phyloP scores from a whole-genome alignment of 2,797 vertebrate species.

The Enoplosus armatus region DNA sequence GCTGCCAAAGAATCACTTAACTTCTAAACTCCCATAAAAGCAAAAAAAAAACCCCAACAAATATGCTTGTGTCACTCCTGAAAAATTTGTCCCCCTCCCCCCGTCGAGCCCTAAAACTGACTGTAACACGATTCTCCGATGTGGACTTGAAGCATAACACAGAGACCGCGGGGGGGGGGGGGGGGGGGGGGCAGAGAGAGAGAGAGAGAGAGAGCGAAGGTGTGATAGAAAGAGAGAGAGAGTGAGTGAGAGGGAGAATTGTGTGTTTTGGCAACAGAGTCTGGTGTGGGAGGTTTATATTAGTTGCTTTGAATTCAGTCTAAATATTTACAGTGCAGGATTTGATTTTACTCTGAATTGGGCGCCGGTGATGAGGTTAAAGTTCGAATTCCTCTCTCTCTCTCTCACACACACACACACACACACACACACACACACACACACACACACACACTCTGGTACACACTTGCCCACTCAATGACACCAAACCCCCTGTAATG shows the following conservation, averaged over 20 bases:
- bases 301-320: conserved; percentile 63
- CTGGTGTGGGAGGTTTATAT: conserved; percentile 61
- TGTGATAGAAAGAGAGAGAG: conserved; percentile 10
- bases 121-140: conserved; percentile 74
- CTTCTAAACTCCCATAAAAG: conserved; percentile 42
- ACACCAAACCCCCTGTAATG: conserved; percentile 7
- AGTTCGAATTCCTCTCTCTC: neutral
- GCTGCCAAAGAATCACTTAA: conserved; percentile 43
- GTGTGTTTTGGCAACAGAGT: conserved; percentile 75
- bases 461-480: neutral
- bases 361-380: conserved; percentile 12
- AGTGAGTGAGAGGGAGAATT: conserved; percentile 9
- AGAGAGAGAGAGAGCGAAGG: conserved; percentile 8
- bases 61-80: conserved; percentile 70
- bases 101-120: conserved; percentile 62
- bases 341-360: conserved; percentile 63
- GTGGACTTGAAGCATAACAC: conserved; percentile 65
- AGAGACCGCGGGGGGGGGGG: conserved; percentile 45
- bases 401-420: neutral
- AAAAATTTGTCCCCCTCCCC: conserved; percentile 60
- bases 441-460: neutral
- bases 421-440: neutral
- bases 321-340: conserved; percentile 68
- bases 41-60: conserved; percentile 19
- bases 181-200: conserved; percentile 10